These are phyloP conservation scores for Hoplostethus mediterraneus DNA, from an alignment of 2,797 vertebrate species.

Conservation along the genomic window DNA sequence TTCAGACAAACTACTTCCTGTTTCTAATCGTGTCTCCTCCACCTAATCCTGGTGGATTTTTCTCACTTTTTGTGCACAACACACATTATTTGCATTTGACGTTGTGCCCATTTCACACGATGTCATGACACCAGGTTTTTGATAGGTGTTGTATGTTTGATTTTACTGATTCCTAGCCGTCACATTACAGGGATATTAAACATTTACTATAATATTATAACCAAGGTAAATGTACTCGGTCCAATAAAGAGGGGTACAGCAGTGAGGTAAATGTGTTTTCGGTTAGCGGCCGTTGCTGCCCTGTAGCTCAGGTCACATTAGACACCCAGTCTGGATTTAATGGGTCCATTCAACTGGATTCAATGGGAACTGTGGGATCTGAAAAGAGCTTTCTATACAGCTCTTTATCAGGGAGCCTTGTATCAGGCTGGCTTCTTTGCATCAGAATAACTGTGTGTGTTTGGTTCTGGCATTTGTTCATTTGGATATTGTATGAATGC, in stretches of 20 bases:
- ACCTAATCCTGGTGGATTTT: too few species aligned
- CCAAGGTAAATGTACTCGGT: too few species aligned
- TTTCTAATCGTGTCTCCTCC: too few species aligned
- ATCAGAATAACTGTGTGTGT: slow-evolving; percentile 64
- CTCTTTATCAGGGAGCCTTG: slow-evolving; percentile 30
- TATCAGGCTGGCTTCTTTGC: slow-evolving; percentile 68
- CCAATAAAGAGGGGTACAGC: too few species aligned
- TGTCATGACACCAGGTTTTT: neutral
- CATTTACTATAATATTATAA: too few species aligned
- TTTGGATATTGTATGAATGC: slow-evolving; percentile 33
- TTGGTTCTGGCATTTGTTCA: slow-evolving; percentile 15
- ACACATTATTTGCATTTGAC: too few species aligned
- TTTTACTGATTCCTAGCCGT: neutral
- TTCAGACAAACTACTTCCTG: too few species aligned
- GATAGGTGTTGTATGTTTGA: neutral
- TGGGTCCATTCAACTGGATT: slow-evolving; percentile 57
- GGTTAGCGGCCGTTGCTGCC: slow-evolving; percentile 65
- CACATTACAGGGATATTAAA: too few species aligned
- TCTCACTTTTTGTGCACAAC: too few species aligned
- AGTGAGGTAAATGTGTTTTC: neutral
- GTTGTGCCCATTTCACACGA: too few species aligned
- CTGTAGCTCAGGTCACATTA: slow-evolving; percentile 53
- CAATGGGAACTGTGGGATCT: slow-evolving; percentile 61
- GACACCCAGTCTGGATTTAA: slow-evolving; percentile 55
- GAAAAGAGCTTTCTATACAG: slow-evolving; percentile 65